Evolutionary conservation across 1,140 invertebrate species (phyloP).

Genomic region (Eupristina koningsbergeri): DNA sequence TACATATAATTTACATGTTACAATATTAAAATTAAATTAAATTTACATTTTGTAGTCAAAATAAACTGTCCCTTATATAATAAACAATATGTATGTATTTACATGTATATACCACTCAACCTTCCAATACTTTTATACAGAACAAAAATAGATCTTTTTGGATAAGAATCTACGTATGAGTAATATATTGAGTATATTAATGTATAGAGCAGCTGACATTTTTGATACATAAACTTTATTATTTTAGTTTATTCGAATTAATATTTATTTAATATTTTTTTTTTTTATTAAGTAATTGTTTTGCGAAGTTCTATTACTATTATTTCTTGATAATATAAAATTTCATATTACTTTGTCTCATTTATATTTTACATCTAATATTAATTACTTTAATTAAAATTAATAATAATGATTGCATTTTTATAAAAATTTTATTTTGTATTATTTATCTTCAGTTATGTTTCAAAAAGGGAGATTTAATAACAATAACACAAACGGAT

Average conservation of each 20-base stretch:
- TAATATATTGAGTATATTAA: not conserved
- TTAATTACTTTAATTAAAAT: not conserved
- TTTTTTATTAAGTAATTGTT: too few relatives aligned
- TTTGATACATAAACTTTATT: not conserved
- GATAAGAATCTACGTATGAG: not conserved
- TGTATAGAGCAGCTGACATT: not conserved
- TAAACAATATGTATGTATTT: too few relatives aligned
- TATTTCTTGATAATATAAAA: not conserved
- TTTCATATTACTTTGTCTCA: not conserved
- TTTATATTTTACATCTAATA: not conserved
- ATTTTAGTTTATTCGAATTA: not conserved
- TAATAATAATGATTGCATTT: too few relatives aligned
- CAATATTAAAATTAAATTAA: too few relatives aligned
- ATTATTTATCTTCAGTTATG: constrained; percentile 80
- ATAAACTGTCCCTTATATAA: too few relatives aligned
- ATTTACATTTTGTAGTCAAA: too few relatives aligned
- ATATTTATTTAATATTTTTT: not conserved
- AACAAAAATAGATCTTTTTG: not conserved
- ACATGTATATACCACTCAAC: too few relatives aligned
- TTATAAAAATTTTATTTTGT: not conserved
- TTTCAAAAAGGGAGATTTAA: constrained; percentile 96
- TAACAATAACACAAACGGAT: constrained; percentile 90
- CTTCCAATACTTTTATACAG: too few relatives aligned
- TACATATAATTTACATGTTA: not conserved
- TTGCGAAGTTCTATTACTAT: not conserved